phyloP scores from a whole-genome alignment of 2,888 invertebrate genomes.

The Cheilosia vulpina region DNA sequence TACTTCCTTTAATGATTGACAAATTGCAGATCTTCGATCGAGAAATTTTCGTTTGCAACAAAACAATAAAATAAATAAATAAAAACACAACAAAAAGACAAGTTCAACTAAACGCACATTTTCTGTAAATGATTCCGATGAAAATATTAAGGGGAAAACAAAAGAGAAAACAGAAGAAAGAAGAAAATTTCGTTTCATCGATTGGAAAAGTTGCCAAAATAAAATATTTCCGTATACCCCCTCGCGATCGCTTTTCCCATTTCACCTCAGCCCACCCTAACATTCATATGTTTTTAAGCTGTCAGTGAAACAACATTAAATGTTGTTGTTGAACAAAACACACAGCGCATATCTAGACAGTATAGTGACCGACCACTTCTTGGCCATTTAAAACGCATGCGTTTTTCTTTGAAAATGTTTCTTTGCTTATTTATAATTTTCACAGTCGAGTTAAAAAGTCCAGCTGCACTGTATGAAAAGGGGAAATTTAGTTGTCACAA shows the following conservation, averaged over 20 bases:
- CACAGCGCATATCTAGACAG: background rate
- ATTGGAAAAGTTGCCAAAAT: constrained; percentile 46
- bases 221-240: constrained; percentile 31
- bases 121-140: constrained; percentile 14
- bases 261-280: background rate
- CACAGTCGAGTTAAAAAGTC: background rate
- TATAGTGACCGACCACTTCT: background rate
- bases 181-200: constrained; percentile 23
- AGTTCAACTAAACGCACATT: constrained; percentile 51
- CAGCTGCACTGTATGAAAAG: background rate
- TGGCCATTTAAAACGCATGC: constrained; percentile 66
- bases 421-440: constrained; percentile 13
- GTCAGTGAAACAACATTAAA: constrained; percentile 14
- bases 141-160: constrained; percentile 31
- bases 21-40: background rate
- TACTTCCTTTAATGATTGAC: too few relatives aligned
- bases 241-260: background rate
- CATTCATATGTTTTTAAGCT: constrained; percentile 20
- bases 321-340: constrained; percentile 19
- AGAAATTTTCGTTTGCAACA: background rate
- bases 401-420: constrained; percentile 8
- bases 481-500: background rate
- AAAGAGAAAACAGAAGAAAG: constrained; percentile 38
- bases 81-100: constrained; percentile 34
- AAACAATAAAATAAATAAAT: constrained; percentile 10